These are phyloP conservation scores for Columba livia DNA, from an alignment of 2,113 vertebrate species.

Conservation along the genomic window DNA sequence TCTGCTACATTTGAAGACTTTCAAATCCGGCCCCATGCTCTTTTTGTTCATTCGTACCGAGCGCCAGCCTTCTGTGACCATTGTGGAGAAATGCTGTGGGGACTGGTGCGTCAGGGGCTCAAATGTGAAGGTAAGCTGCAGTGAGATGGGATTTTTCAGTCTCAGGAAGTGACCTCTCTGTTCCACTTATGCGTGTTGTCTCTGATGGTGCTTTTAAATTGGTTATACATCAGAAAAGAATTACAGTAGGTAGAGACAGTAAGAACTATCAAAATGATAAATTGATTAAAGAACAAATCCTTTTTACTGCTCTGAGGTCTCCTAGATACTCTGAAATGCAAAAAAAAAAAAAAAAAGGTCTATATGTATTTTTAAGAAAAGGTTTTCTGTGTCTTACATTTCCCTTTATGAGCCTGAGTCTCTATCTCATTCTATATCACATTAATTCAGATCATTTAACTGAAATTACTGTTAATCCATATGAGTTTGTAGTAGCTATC, in stretches of 20 bases:
- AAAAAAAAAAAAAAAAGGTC: not conserved
- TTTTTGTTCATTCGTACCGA: constrained; percentile 95
- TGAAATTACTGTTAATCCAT: not conserved
- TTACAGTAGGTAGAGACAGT: not conserved
- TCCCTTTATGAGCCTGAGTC: not conserved
- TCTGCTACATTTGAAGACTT: constrained; percentile 97
- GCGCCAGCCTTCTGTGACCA: constrained; percentile 98
- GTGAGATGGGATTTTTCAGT: not conserved
- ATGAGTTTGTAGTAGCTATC: not conserved
- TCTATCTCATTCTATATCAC: not conserved
- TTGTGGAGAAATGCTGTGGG: constrained; percentile 98
- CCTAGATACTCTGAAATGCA: not conserved
- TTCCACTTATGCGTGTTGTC: not conserved
- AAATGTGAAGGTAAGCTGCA: constrained; percentile 91
- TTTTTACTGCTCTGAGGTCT: not conserved
- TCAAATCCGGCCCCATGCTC: constrained; percentile 93
- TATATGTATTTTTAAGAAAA: not conserved
- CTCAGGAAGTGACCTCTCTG: not conserved
- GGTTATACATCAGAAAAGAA: not conserved
- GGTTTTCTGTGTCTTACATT: not conserved
- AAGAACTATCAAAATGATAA: not conserved
- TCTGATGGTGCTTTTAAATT: not conserved
- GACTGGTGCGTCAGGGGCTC: constrained; percentile 93
- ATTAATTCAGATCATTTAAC: not conserved
- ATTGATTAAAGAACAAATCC: not conserved